Base-by-base conservation (phyloP, 2,113 vertebrate genomes). In the Excalfactoria chinensis region DNA sequence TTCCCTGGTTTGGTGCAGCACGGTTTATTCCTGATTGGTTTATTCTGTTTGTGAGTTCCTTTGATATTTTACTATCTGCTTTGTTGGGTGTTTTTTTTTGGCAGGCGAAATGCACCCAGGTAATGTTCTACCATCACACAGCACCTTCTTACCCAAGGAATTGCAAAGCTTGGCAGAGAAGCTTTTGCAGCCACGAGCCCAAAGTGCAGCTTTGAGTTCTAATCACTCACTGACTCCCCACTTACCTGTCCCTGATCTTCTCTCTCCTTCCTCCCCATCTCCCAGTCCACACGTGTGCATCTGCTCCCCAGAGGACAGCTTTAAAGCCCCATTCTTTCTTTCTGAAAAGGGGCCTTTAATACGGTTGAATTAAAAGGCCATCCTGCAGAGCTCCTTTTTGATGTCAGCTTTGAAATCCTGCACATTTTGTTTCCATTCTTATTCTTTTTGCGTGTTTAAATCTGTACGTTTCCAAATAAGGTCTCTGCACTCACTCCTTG, bases 401-500 rank as follows among this genome's bases (percentile, higher is more conserved):
- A 40, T 60, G 58, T 58, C 84, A 40, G 62, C 23, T 82, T 82
- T 58, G 74, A 72, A 82, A 72, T 75, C 11, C 86, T n/a, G 56
- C 4, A 62, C 9, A 0, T 59, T 94, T 86, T 4, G 7, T 75
- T 92, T 43, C 86, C 74, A 3, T 59, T 22, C 93, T 13, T 17
- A 20, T 2, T 16, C 92, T 46, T 84, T 84, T 14, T 6, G 30
- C 41, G 62, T n/a, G 55, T 79, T 83, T 23, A 69, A 72, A 44
- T 28, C 74, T 18, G 81, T 0, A 4, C 91, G 64, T 75, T 75
- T 34, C 74, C 94, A 96, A 72, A 84, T 77, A 86, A 90, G 89
- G 89, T 75, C 92, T 44, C 88, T 41, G 56, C 2, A 1, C 79
- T 92, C 64, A 0, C 77, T 90, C 89, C 91, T 68, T 44, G 69